Base-by-base conservation (phyloP, 92 coral and sea anemone genomes). In the Epizoanthus ramosus region DNA sequence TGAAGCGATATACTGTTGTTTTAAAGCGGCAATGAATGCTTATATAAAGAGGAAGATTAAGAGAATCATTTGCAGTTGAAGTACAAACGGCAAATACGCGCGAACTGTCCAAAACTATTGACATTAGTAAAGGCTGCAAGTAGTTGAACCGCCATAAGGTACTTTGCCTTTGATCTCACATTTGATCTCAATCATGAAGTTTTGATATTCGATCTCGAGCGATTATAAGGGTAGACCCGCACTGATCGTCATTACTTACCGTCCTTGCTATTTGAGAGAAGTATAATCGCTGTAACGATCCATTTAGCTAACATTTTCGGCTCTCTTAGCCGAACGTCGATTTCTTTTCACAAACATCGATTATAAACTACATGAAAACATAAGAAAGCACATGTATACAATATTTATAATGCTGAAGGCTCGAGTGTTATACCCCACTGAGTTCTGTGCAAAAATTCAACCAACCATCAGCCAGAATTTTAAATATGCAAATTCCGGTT, bases 401-500 rank as follows among this genome's bases (percentile, higher is more conserved):
- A 57, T 10, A 33, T 60, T 5, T 8, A 19, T 6, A n/a, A 58
- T 21, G 25, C 39, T 33, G 69, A 59, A 18, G 28, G 68, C n/a
- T 8, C 25, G 57, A 50, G 8, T 37, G 14, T 59, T 21, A 4
- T 9, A 37, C 47, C 69, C 71, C 57, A 33, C 82, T 61, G 57
- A 21, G 70, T 37, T 21, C 50, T 22, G 19, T 43, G 16, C 31
- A 37, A 23, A 41, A 16, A 56, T 63, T 67, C 21, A 14, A 2
- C 24, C 57, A 61, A 41, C 57, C 82, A 31, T 57, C 41, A 65
- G n/a, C 8, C 22, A 22, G 54, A 23, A 41, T 60, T 75, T 33
- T 37, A 31, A 52, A 25, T 77, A 77, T 77, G 82, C 71, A 77
- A 77, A 77, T 77, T 60, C 33, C 14, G n/a, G 41, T 59, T 18